Percentiles rank a stretch among this genome's conserved stretches.
Evolutionary conservation across 2,113 vertebrate genomes (phyloP).

Genomic region (Platysteira castanea): DNA sequence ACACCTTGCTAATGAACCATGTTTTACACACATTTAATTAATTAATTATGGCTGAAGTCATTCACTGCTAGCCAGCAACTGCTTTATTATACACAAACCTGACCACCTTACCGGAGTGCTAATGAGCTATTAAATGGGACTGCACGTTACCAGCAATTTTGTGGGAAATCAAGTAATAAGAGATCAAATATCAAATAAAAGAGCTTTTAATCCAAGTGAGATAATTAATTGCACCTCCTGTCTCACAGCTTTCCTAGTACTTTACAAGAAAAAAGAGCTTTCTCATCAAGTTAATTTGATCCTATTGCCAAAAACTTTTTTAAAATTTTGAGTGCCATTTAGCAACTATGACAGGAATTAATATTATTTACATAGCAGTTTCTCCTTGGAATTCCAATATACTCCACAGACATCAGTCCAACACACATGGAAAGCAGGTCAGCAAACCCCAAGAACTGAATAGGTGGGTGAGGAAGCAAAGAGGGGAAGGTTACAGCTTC

Average conservation of each 20-base stretch:
- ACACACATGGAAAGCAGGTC: background rate
- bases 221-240: slow-evolving; percentile 65
- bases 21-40: slow-evolving; percentile 67
- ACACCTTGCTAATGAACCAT: slow-evolving; percentile 62
- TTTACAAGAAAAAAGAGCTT: slow-evolving; percentile 46
- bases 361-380: slow-evolving; percentile 17
- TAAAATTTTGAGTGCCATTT: slow-evolving; percentile 13
- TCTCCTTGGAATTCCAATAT: background rate
- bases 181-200: slow-evolving; percentile 65
- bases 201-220: slow-evolving; percentile 57
- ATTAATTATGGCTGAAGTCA: slow-evolving; percentile 61
- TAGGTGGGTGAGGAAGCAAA: background rate
- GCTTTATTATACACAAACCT: slow-evolving; percentile 58
- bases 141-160: slow-evolving; percentile 52
- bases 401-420: background rate
- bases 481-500: background rate
- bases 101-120: slow-evolving; percentile 44
- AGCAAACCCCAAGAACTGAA: background rate
- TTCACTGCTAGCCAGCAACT: slow-evolving; percentile 46
- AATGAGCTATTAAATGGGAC: slow-evolving; percentile 51
- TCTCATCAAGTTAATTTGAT: slow-evolving; percentile 54
- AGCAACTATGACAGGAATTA: slow-evolving; percentile 7
- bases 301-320: slow-evolving; percentile 35
- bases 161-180: slow-evolving; percentile 59
- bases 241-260: slow-evolving; percentile 47